Conservation (phyloP, 2,113 vertebrate species). For the Tautogolabrus adspersus region DNA sequence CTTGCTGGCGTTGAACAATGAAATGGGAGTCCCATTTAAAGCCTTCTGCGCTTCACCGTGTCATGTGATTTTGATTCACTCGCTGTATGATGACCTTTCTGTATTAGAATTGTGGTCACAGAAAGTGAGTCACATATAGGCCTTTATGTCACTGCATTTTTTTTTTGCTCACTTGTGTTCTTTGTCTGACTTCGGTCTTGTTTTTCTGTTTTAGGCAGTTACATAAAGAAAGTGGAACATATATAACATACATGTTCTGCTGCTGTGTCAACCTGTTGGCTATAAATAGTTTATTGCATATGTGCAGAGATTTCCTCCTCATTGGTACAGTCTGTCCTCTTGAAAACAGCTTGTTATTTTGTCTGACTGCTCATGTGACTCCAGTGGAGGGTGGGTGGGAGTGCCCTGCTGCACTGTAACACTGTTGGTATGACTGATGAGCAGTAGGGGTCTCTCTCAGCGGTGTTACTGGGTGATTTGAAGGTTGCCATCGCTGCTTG, state of each 20-base stretch:
- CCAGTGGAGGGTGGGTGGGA: conserved; percentile 5
- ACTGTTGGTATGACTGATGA: not conserved
- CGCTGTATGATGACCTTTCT: not conserved
- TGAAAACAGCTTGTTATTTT: conserved; percentile 52
- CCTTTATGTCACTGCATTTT: not conserved
- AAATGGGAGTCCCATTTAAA: not conserved
- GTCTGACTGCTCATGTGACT: conserved; percentile 63
- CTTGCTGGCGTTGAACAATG: conserved; percentile 13
- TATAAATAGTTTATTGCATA: not conserved
- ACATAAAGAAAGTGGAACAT: not conserved
- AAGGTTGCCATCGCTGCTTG: not conserved
- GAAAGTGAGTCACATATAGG: not conserved
- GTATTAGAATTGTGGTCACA: not conserved
- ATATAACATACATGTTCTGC: not conserved
- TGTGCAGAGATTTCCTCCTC: not conserved
- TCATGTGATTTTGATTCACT: conserved; percentile 24
- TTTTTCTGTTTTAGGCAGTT: not conserved
- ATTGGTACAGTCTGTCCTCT: not conserved
- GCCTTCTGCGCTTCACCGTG: not conserved
- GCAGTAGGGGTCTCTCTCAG: not conserved
- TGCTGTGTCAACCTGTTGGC: not conserved
- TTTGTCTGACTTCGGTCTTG: not conserved
- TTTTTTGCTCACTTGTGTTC: not conserved
- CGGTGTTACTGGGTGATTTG: conserved; percentile 2
- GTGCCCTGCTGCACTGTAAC: conserved; percentile 9